Evolutionary conservation across 2,888 invertebrate genomes (phyloP), one percentile per base, ranked within the genome.

Genomic region (Tethea ocularis): DNA sequence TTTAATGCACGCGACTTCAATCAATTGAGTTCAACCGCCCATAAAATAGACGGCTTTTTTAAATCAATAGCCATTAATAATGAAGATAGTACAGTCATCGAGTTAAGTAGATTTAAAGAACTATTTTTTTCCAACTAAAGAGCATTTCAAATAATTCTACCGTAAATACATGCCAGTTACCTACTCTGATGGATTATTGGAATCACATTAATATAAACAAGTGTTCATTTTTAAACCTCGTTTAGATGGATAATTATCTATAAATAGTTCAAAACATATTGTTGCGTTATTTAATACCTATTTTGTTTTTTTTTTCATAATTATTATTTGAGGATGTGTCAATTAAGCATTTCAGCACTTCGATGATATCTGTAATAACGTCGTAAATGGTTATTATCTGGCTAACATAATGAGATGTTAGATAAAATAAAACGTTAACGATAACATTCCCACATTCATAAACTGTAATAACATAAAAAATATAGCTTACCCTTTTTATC

Each of bases 151-250:
- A 46, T 29, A 4, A 52, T 23, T 23, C 52, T 51, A 55, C 61
- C n/a, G n/a, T n/a, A n/a, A 22, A 53, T 61, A 60, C 51, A 62
- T 65, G 65, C 64, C 59, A 68, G 61, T 64, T n/a, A n/a, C n/a
- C n/a, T n/a, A n/a, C n/a, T n/a, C 36, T 62, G 61, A 62, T 66
- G 83, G 85, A 86, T 79, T 74, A 79, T 85, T 86, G 68, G 69
- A 65, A 64, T 60, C 67, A 17, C 76, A 79, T 82, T 81, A 80
- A 83, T 83, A 80, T 75, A 83, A 85, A 83, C 76, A 80, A 75
- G 73, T 70, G 76, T 75, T 64, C 74, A 82, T 86, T 80, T 82
- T 82, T 86, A 83, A 81, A 78, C 69, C 67, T 58, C 58, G 68
- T 72, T 66, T 72, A 71, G 71, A 76, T 80, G 78, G 72, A 69